Evolutionary conservation across 2,113 vertebrate species (phyloP).

Genomic region (Heliornis fulica): DNA sequence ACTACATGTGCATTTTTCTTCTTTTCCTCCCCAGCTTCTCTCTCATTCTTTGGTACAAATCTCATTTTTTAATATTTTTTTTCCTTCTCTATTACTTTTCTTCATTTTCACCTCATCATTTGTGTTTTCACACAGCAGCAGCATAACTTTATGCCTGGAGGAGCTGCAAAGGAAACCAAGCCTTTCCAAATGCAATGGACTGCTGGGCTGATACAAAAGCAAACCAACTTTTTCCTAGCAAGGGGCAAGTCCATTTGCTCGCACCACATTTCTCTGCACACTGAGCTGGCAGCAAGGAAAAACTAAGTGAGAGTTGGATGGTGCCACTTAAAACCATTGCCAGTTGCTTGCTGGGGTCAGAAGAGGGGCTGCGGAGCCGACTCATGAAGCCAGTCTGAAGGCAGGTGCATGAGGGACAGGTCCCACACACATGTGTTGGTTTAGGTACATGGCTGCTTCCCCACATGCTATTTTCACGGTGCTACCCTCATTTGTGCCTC

Average conservation of each 20-base stretch:
- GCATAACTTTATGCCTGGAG: neutral
- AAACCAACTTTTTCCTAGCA: neutral
- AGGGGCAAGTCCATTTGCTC: neutral
- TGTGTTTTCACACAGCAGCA: neutral
- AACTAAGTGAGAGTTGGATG: neutral
- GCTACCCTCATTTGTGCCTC: neutral
- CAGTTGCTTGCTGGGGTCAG: fast-evolving
- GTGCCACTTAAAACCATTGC: neutral
- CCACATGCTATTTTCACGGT: neutral
- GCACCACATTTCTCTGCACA: neutral
- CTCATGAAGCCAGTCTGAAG: neutral
- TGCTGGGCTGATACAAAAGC: neutral
- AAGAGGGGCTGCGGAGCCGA: neutral
- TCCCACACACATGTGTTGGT: neutral
- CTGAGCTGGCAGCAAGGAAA: neutral
- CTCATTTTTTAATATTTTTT: too few species aligned
- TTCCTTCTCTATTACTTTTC: neutral
- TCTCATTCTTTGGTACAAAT: neutral
- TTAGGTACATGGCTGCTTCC: neutral
- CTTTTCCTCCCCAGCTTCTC: neutral
- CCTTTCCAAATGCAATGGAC: neutral
- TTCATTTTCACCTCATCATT: neutral
- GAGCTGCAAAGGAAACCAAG: neutral
- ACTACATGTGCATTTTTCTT: neutral
- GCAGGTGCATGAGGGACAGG: fast-evolving